These are phyloP conservation scores for Cryptoprocta ferox DNA, from an alignment of 2,797 vertebrate species.

Conservation along the genomic window DNA sequence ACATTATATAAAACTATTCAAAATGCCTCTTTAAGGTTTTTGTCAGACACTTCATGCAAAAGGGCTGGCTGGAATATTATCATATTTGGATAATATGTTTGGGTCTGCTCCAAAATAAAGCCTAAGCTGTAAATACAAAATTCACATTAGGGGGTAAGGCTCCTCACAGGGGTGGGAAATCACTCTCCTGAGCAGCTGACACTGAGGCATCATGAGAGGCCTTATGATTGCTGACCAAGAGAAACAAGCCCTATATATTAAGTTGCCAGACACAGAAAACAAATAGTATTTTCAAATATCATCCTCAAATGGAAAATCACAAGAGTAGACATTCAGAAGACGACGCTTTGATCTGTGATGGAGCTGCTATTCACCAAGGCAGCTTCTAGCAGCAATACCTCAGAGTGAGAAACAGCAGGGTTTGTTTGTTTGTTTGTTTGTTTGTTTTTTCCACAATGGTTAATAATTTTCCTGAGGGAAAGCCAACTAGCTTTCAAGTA, in stretches of 20 bases:
- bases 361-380: not conserved
- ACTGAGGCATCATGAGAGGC: not conserved
- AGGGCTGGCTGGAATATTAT: not conserved
- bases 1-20: constrained; percentile 24
- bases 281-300: not conserved
- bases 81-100: constrained; percentile 7
- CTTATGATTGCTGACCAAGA: not conserved
- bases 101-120: not conserved
- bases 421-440: no score
- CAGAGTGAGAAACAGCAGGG: not conserved
- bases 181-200: not conserved
- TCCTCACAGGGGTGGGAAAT: not conserved
- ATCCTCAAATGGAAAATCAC: constrained; percentile 46
- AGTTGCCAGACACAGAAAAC: not conserved
- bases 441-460: not conserved
- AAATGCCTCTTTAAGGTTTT: not conserved
- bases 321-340: constrained; percentile 34
- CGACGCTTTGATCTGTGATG: not conserved
- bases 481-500: constrained; percentile 36
- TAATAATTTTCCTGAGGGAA: constrained; percentile 32
- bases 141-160: not conserved
- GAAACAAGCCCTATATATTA: not conserved
- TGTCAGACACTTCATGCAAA: constrained; percentile 18
- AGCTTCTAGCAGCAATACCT: not conserved
- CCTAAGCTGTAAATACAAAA: not conserved